Evolutionary conservation across 2,797 vertebrate species (phyloP).

Genomic region (Centropyge bicolor): DNA sequence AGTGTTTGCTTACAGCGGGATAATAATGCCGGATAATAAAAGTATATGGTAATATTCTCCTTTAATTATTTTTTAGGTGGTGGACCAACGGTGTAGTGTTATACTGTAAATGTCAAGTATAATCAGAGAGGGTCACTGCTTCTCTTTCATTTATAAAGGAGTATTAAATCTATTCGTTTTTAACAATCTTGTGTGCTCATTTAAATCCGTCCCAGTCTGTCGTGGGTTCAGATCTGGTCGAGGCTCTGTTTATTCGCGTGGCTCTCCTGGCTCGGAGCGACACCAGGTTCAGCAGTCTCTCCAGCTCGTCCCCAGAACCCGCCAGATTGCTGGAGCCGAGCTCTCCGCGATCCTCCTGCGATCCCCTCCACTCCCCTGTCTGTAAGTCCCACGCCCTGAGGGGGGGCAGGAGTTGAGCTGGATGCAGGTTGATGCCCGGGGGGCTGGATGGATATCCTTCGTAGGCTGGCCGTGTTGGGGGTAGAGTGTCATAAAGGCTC

Average conservation of each 20-base stretch:
- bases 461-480: constrained; percentile 84
- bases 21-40: constrained; percentile 58
- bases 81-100: constrained; percentile 31
- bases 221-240: constrained; percentile 74
- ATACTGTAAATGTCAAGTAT: constrained; percentile 54
- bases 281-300: constrained; percentile 83
- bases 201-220: constrained; percentile 70
- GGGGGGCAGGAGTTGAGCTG: constrained; percentile 78
- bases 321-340: constrained; percentile 42
- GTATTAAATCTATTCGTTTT: constrained; percentile 39
- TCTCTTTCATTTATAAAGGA: constrained; percentile 42
- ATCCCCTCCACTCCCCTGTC: constrained; percentile 66
- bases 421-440: constrained; percentile 76
- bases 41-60: constrained; percentile 53
- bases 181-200: constrained; percentile 58
- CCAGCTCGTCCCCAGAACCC: constrained; percentile 78
- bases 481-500: constrained; percentile 89
- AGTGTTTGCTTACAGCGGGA: constrained; percentile 65
- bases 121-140: constrained; percentile 43
- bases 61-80: constrained; percentile 57
- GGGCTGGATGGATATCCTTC: constrained; percentile 77
- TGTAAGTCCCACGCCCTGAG: constrained; percentile 80
- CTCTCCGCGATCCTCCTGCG: constrained; percentile 50
- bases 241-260: constrained; percentile 71
- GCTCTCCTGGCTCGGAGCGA: constrained; percentile 81